Evolutionary conservation across 2,113 vertebrate genomes (phyloP).

Genomic region (Xenopus borealis): DNA sequence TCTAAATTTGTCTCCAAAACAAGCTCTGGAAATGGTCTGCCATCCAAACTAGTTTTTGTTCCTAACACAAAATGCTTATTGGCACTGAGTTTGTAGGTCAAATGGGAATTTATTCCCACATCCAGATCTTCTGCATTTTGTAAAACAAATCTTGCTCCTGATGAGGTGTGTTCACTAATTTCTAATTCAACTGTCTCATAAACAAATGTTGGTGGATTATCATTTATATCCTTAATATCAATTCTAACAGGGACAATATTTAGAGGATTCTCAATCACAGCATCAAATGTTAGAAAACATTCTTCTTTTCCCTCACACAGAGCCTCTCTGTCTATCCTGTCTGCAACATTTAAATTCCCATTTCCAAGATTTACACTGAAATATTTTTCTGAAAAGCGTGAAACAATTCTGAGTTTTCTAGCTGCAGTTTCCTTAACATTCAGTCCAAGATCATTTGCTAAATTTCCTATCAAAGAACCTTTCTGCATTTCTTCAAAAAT

Average conservation of each 20-base stretch:
- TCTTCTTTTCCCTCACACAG: constrained; percentile 62
- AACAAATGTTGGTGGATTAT: constrained; percentile 44
- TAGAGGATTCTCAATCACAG: constrained; percentile 65
- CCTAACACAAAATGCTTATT: constrained; percentile 55
- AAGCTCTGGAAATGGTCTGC: constrained; percentile 58
- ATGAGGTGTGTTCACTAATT: constrained; percentile 31
- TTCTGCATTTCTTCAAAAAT: constrained; percentile 61
- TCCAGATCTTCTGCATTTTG: constrained; percentile 59
- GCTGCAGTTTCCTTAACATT: constrained; percentile 59
- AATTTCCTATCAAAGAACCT: constrained; percentile 65
- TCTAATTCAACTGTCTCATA: constrained; percentile 28
- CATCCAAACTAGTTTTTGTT: constrained; percentile 51
- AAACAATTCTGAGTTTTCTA: constrained; percentile 55
- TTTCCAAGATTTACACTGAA: constrained; percentile 57
- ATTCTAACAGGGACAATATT: constrained; percentile 57
- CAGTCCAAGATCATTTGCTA: constrained; percentile 71
- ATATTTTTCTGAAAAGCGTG: constrained; percentile 48
- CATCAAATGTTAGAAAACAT: constrained; percentile 67
- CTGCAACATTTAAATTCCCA: constrained; percentile 60
- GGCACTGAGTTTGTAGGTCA: constrained; percentile 51
- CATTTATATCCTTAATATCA: constrained; percentile 50
- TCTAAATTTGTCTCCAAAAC: constrained; percentile 60
- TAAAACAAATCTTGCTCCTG: constrained; percentile 55
- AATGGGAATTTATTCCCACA: constrained; percentile 53
- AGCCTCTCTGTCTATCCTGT: constrained; percentile 67